Conservation (phyloP, 1,140 invertebrate species). For the Cardiocondyla obscurior region DNA sequence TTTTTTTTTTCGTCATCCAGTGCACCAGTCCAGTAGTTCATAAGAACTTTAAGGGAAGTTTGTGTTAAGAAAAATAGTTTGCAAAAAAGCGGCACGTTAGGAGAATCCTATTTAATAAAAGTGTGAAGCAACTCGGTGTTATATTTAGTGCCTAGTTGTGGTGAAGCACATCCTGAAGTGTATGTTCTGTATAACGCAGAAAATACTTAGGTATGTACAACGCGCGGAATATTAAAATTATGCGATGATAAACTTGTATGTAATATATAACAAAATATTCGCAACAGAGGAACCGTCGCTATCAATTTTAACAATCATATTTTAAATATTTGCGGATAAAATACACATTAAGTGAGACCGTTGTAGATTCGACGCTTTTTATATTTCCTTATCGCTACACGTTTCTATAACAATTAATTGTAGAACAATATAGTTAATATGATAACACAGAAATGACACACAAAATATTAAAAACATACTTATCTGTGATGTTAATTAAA, state of each 20-base stretch:
- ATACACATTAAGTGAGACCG: constrained; percentile 27
- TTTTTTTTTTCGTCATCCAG: constrained; percentile 21
- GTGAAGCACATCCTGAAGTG: not conserved
- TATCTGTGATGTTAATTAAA: constrained; percentile 23
- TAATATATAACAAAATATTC: constrained; percentile 1
- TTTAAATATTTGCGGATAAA: constrained; percentile 26
- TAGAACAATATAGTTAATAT: not conserved
- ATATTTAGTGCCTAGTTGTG: constrained; percentile 27
- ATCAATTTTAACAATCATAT: constrained; percentile 1
- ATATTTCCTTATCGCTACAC: constrained; percentile 3
- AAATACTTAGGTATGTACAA: constrained; percentile 16
- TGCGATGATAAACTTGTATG: constrained; percentile 26
- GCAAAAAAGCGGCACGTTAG: constrained; percentile 7
- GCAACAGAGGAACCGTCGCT: not conserved
- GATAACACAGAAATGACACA: constrained; percentile 26
- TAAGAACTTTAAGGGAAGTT: not conserved
- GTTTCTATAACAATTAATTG: constrained; percentile 12
- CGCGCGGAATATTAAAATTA: constrained; percentile 19
- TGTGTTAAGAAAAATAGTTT: constrained; percentile 12
- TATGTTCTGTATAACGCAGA: constrained; percentile 8
- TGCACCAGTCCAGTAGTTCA: constrained; percentile 9
- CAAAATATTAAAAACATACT: constrained; percentile 12
- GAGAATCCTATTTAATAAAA: constrained; percentile 31
- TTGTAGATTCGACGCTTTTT: constrained; percentile 9
- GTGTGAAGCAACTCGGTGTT: constrained; percentile 8